Conservation (phyloP, 2,888 invertebrate genomes). For the Xylophagus ater region DNA sequence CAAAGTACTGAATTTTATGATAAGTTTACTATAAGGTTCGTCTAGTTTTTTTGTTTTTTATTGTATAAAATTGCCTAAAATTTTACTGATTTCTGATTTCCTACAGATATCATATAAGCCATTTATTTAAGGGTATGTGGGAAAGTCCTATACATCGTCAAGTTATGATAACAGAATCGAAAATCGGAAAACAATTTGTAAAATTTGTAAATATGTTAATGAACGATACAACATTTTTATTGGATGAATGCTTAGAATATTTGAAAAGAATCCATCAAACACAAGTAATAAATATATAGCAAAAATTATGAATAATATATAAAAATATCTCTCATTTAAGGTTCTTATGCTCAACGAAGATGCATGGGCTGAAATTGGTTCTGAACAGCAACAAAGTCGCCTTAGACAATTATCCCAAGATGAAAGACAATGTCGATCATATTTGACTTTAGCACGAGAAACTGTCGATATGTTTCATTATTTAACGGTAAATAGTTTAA, state of each 20-base stretch:
- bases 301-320: background rate
- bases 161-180: slow-evolving; percentile 83
- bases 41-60: background rate
- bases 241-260: slow-evolving; percentile 92
- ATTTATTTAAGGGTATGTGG: slow-evolving; percentile 95
- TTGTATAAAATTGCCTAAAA: background rate
- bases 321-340: slow-evolving; percentile 16
- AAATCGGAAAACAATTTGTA: slow-evolving; percentile 84
- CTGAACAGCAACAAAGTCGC: slow-evolving; percentile 61
- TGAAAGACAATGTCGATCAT: slow-evolving; percentile 80
- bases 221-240: slow-evolving; percentile 94
- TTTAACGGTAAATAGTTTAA: slow-evolving; percentile 51
- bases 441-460: slow-evolving; percentile 82
- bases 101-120: slow-evolving; percentile 78
- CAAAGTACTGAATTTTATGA: slow-evolving; percentile 98
- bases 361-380: slow-evolving; percentile 54
- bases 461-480: slow-evolving; percentile 98
- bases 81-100: slow-evolving; percentile 2
- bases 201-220: slow-evolving; percentile 94
- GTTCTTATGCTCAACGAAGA: slow-evolving; percentile 55
- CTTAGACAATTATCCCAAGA: slow-evolving; percentile 71
- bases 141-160: slow-evolving; percentile 74
- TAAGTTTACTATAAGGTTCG: slow-evolving; percentile 88
- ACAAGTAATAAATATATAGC: slow-evolving; percentile 48
- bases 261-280: slow-evolving; percentile 78